Base-by-base conservation (phyloP, 2,797 vertebrate species). In the Girardinus metallicus region DNA sequence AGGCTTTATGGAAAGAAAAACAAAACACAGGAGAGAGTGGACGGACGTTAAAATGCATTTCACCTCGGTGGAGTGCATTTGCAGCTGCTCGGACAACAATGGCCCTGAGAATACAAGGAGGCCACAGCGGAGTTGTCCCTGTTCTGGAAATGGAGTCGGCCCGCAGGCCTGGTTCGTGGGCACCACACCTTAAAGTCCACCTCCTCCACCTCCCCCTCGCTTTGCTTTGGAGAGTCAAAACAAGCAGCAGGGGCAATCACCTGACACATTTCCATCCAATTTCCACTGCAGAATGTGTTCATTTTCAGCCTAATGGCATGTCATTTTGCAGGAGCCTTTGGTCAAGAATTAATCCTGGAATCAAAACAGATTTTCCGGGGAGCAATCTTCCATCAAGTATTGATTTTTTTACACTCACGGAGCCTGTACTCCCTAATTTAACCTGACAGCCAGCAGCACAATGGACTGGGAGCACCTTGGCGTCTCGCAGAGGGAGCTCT, bases 361-460 rank as follows among this genome's bases (percentile, higher is more conserved):
- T 99, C 98, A 99, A 98, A 99, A 99, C 98, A 99, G 97, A 99
- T 99, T 99, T 99, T 99, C 97, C 95, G 90, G 97, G 97, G 98
- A 99, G 97, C 98, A 99, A 98, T 99, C 98, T 99, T 98, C 98
- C 98, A 98, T 99, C 98, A 99, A 97, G 97, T 99, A 99, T 99
- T 98, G 98, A 99, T 99, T 99, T 99, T 98, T 98, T 98, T 99
- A 99, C 98, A 99, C 98, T 99, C 97, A 97, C 97, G 91, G 97
- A 98, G 97, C 97, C 97, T 97, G 98, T 99, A 98, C 97, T 99
- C 97, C 96, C 97, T 99, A 99, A 99, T 99, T 99, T 99, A 99
- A 99, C 96, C 97, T 99, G 98, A 99, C 98, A 99, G 97, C 97
- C 96, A 96, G 98, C 96, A 96, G 97, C 97, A 98, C 97, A 99